Conservation (phyloP, 2,888 invertebrate genomes). For the Harpagoxenus sublaevis region DNA sequence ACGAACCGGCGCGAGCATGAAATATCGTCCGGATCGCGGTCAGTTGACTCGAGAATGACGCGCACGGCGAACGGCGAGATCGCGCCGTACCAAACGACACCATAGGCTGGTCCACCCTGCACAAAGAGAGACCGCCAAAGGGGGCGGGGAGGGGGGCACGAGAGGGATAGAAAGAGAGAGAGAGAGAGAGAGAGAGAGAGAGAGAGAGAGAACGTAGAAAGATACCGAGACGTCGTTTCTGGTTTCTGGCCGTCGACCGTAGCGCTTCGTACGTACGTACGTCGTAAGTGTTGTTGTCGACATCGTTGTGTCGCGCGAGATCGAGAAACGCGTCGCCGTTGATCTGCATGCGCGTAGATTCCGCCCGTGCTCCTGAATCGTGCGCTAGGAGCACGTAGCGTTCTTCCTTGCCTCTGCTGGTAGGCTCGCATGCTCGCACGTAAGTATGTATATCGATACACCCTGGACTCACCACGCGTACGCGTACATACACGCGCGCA, state of each 20-base stretch:
- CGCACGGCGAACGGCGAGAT: slow-evolving; percentile 38
- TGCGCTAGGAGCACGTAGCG: background rate
- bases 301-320: background rate
- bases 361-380: slow-evolving; percentile 55
- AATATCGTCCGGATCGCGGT: background rate
- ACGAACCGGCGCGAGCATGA: background rate
- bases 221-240: background rate
- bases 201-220: background rate
- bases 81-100: slow-evolving; percentile 61
- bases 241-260: background rate
- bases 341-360: background rate
- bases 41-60: slow-evolving; percentile 51
- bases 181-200: too few relatives aligned
- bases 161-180: background rate
- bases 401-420: background rate
- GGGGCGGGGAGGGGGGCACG: slow-evolving; percentile 18
- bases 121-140: slow-evolving; percentile 32
- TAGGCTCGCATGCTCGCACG: slow-evolving; percentile 67
- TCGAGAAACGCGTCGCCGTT: background rate
- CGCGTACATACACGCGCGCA: background rate
- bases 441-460: slow-evolving; percentile 61
- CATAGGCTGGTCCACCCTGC: slow-evolving; percentile 54
- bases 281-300: background rate
- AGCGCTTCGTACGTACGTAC: background rate
- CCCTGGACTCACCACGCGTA: background rate